Percentiles rank a stretch among this genome's conserved stretches.
These are phyloP conservation scores for Siphlonurus alternatus DNA, from an alignment of 2,888 invertebrate genomes.

Conservation along the genomic window DNA sequence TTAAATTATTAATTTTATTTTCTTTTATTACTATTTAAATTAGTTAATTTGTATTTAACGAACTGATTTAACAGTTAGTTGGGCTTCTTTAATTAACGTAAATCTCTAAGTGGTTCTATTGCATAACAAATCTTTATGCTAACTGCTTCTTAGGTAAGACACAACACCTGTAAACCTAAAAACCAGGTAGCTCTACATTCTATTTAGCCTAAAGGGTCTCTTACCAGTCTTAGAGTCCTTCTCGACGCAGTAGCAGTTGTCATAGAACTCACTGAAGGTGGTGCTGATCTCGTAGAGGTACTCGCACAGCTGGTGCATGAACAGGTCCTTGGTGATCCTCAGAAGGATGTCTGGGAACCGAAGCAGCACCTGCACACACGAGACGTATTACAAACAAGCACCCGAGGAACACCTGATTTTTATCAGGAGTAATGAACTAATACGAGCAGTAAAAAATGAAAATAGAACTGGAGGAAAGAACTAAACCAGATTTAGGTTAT, in stretches of 20 bases:
- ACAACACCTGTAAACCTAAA: not conserved
- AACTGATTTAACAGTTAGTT: no score
- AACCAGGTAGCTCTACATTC: not conserved
- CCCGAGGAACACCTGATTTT: no score
- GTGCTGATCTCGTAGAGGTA: conserved; percentile 89
- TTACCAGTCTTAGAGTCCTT: conserved; percentile 54
- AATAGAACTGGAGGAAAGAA: conserved; percentile 1
- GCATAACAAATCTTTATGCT: not conserved
- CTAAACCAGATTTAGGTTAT: not conserved
- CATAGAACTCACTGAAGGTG: conserved; percentile 92
- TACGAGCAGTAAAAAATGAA: not conserved
- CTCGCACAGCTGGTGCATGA: conserved; percentile 79
- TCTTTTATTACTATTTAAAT: no score
- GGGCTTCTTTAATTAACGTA: no score
- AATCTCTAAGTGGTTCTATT: no score
- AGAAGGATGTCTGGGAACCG: conserved; percentile 76
- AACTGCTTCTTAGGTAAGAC: no score
- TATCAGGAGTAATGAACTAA: conserved; percentile 6
- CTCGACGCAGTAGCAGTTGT: conserved; percentile 92
- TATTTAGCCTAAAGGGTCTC: not conserved
- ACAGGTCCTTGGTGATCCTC: conserved; percentile 65
- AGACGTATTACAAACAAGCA: conserved; percentile 12
- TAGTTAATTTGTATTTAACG: no score
- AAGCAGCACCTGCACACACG: conserved; percentile 44
- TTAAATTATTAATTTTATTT: no score